Evolutionary conservation across 1,140 invertebrate species (phyloP).

Genomic region (Pectinophora gossypiella): DNA sequence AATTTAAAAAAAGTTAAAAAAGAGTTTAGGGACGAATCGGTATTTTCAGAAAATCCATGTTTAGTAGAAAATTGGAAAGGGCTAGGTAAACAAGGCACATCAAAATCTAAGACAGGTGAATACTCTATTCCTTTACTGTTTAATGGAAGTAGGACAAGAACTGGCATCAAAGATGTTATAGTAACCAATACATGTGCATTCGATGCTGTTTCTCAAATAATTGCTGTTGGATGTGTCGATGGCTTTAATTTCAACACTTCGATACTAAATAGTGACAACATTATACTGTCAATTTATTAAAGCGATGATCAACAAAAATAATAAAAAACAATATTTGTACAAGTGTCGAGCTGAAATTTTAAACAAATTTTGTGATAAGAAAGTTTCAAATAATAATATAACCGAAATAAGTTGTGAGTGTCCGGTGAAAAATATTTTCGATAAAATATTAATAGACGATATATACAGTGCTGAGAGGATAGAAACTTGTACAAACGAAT

Average conservation of each 20-base stretch:
- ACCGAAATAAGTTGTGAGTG: background rate
- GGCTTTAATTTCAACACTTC: background rate
- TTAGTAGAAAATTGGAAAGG: background rate
- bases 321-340: background rate
- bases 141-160: background rate
- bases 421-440: background rate
- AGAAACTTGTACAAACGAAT: background rate
- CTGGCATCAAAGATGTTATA: background rate
- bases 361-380: background rate
- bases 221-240: background rate
- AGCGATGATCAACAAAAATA: background rate
- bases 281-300: background rate
- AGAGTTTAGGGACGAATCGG: background rate
- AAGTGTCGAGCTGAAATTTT: background rate
- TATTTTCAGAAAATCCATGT: background rate
- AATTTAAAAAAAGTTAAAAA: too few relatives aligned
- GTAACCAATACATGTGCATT: background rate
- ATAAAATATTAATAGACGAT: background rate
- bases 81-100: background rate
- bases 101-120: background rate
- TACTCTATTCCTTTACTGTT: background rate
- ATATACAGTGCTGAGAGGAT: background rate
- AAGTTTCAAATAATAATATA: background rate
- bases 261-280: background rate
- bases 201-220: background rate